phyloP scores from a whole-genome alignment of 2,113 vertebrate species.

The Odontesthes bonariensis region DNA sequence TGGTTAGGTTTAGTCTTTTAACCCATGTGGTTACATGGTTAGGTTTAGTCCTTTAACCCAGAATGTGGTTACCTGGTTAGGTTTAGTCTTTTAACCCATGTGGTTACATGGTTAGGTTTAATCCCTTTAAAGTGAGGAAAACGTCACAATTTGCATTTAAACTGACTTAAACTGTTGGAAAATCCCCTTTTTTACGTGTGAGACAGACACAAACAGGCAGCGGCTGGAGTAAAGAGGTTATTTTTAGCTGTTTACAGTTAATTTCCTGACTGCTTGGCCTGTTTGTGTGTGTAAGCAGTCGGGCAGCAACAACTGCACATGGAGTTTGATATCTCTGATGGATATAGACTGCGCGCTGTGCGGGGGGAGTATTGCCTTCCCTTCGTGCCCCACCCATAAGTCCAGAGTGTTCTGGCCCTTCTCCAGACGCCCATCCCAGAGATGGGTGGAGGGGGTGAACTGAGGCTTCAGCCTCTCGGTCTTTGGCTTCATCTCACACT shows the following conservation, averaged over 20 bases:
- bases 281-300: conserved; percentile 24
- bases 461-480: background rate
- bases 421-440: conserved; percentile 8
- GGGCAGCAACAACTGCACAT: conserved; percentile 49
- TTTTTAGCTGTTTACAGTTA: conserved; percentile 37
- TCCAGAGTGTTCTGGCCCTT: background rate
- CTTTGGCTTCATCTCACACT: background rate
- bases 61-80: too few species aligned
- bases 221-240: conserved; percentile 29
- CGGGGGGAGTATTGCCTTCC: background rate
- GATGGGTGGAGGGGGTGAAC: background rate
- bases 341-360: too few species aligned
- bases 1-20: too few species aligned
- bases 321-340: conserved; percentile 30
- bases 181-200: background rate
- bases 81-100: too few species aligned
- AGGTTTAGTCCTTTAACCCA: too few species aligned
- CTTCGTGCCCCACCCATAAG: background rate
- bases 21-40: too few species aligned
- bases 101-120: too few species aligned
- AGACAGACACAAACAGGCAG: conserved; percentile 4
- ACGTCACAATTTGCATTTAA: too few species aligned
- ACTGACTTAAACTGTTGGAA: too few species aligned
- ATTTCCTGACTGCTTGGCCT: background rate
- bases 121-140: too few species aligned